Conservation (phyloP, 2,888 invertebrate species). For the Brachylomia viminalis region DNA sequence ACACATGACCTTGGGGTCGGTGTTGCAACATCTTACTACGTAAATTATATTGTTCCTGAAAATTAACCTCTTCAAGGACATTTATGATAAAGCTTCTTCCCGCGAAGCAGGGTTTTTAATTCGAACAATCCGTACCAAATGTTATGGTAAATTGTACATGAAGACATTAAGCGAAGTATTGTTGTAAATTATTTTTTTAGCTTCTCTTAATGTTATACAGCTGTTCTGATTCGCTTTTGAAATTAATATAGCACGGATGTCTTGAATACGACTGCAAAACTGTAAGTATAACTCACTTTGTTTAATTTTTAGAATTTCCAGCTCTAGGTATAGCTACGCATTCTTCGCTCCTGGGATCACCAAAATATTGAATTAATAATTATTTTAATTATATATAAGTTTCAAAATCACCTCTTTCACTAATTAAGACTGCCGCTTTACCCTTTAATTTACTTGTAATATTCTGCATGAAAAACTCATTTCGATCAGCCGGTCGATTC, state of each 20-base stretch:
- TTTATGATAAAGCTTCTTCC: not conserved
- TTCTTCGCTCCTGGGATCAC: too few species aligned
- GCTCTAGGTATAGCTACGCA: not conserved
- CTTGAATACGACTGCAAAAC: not conserved
- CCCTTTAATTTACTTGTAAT: conserved; percentile 1
- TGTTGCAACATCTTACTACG: not conserved
- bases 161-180: not conserved
- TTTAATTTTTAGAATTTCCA: too few species aligned
- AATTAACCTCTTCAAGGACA: conserved; percentile 2
- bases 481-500: too few species aligned
- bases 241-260: not conserved
- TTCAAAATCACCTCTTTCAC: conserved; percentile 1
- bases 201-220: not conserved
- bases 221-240: not conserved
- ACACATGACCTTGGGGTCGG: not conserved
- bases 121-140: not conserved
- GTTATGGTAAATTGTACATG: not conserved
- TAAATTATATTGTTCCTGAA: conserved; percentile 1
- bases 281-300: not conserved
- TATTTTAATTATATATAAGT: too few species aligned
- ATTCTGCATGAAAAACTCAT: not conserved
- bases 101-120: not conserved
- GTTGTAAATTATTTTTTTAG: not conserved
- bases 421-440: not conserved
- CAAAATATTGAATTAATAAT: too few species aligned